These are phyloP conservation scores for Lethenteron reissneri DNA, from an alignment of 2,113 vertebrate genomes.

Conservation along the genomic window DNA sequence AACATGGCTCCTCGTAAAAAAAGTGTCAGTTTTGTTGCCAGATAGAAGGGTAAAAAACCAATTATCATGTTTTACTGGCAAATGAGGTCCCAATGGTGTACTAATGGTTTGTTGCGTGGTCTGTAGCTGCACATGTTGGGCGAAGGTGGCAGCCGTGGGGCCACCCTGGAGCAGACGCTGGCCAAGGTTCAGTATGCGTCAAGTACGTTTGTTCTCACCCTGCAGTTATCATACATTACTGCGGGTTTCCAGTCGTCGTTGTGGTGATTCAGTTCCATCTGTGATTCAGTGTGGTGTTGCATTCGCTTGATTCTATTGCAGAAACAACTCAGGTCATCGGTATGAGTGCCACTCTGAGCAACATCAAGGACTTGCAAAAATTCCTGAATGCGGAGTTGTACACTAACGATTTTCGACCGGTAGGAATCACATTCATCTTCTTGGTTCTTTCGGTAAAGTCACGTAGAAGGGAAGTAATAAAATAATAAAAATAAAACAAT, in stretches of 20 bases:
- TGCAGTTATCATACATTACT: neutral
- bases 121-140: slow-evolving; percentile 77
- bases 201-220: slow-evolving; percentile 31
- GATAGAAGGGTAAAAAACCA: too few relatives aligned
- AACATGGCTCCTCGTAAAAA: too few relatives aligned
- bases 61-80: too few relatives aligned
- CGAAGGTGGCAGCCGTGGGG: slow-evolving; percentile 52
- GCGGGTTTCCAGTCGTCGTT: neutral
- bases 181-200: slow-evolving; percentile 51
- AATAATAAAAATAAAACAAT: too few relatives aligned
- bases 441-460: too few relatives aligned
- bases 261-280: neutral
- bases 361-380: slow-evolving; percentile 52
- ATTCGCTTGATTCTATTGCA: slow-evolving; percentile 14
- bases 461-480: too few relatives aligned
- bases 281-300: neutral
- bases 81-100: too few relatives aligned
- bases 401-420: slow-evolving; percentile 56
- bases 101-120: slow-evolving; percentile 7
- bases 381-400: slow-evolving; percentile 74
- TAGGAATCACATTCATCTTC: slow-evolving; percentile 17
- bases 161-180: slow-evolving; percentile 56
- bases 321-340: slow-evolving; percentile 64
- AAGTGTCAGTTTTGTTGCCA: too few relatives aligned
- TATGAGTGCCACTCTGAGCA: slow-evolving; percentile 83